phyloP scores from a whole-genome alignment of 2,113 vertebrate species.

The Poicephalus meyeri region DNA sequence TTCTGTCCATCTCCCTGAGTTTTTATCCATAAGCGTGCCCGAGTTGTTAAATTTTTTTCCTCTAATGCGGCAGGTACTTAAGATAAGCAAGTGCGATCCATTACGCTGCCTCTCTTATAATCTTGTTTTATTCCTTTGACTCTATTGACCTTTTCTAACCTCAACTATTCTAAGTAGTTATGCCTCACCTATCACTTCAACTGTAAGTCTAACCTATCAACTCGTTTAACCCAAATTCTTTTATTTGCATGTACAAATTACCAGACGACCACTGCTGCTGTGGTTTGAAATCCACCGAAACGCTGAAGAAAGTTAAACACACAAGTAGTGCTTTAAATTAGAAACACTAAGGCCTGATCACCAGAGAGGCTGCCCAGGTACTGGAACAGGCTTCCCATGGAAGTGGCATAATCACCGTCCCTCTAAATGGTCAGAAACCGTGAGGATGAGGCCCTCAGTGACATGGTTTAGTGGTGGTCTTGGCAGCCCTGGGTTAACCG shows the following conservation, averaged over 20 bases:
- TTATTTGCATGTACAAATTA: not conserved
- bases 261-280: fast-evolving
- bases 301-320: not conserved
- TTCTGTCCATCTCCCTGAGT: not conserved
- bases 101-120: fast-evolving
- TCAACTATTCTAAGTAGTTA: not conserved
- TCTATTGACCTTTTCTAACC: not conserved
- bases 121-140: not conserved
- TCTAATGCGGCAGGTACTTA: not conserved
- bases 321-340: not conserved
- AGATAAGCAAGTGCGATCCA: not conserved
- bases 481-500: not conserved
- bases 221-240: not conserved
- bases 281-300: not conserved
- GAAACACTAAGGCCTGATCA: not conserved
- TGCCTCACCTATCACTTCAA: fast-evolving
- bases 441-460: not conserved
- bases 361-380: not conserved
- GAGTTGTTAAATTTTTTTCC: not conserved
- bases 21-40: fast-evolving
- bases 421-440: not conserved
- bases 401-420: not conserved
- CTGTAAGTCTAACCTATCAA: not conserved
- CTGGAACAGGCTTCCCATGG: not conserved
- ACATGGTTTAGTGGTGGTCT: not conserved